Conservation (phyloP, 2,113 vertebrate species). For the Hemicordylus capensis region DNA sequence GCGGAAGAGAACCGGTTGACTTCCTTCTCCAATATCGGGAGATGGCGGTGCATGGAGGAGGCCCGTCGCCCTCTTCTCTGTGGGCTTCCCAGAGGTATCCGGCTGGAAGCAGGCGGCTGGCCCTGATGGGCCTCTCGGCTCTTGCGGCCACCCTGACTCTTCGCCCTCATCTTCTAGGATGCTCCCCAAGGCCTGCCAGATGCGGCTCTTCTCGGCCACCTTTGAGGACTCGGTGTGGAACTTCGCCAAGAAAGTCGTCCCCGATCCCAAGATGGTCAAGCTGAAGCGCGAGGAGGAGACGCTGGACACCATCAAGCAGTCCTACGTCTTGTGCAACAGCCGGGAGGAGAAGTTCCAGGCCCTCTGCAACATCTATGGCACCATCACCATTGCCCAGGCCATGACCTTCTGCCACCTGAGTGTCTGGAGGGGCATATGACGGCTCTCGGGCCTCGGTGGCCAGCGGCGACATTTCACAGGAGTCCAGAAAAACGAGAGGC, state of each 20-base stretch:
- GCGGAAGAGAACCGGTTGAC: too few species aligned
- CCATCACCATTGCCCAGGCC: conserved; percentile 92
- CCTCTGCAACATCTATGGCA: conserved; percentile 88
- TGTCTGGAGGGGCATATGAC: too few species aligned
- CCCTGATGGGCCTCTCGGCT: too few species aligned
- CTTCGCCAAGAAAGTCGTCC: conserved; percentile 90
- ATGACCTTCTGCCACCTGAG: conserved; percentile 95
- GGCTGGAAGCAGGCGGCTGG: too few species aligned
- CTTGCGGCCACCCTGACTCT: background rate
- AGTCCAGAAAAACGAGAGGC: too few species aligned
- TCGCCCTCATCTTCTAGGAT: conserved; percentile 74
- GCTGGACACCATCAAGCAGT: conserved; percentile 96
- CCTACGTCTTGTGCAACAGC: conserved; percentile 86
- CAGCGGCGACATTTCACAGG: too few species aligned
- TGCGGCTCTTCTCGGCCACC: conserved; percentile 96
- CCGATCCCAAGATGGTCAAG: conserved; percentile 93
- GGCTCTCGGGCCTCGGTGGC: too few species aligned
- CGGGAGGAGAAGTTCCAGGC: conserved; percentile 92
- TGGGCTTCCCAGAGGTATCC: too few species aligned
- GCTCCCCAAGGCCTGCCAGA: conserved; percentile 90
- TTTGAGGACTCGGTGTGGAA: conserved; percentile 95
- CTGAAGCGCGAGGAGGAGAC: conserved; percentile 96
- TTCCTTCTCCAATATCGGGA: too few species aligned
- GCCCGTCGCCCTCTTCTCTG: too few species aligned
- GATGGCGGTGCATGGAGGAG: too few species aligned